These are phyloP conservation scores for Protodeltote pygarga DNA, from an alignment of 2,888 invertebrate species.

Conservation along the genomic window DNA sequence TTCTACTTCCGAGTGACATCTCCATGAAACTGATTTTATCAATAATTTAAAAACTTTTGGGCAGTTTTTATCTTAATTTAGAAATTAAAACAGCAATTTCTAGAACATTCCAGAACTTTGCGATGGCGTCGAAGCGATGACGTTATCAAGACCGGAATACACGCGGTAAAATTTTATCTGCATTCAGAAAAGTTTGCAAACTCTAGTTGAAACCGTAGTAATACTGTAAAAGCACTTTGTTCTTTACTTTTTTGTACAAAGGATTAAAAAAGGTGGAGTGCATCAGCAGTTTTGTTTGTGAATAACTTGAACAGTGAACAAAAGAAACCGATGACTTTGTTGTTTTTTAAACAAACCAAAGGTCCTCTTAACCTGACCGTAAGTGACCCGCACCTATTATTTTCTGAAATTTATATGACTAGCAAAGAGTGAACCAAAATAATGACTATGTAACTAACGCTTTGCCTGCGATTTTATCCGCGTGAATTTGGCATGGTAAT, in stretches of 20 bases:
- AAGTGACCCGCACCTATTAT: too few relatives aligned
- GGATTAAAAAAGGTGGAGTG: neutral
- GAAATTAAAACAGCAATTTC: slow-evolving; percentile 26
- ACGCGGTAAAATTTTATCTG: slow-evolving; percentile 14
- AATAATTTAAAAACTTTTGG: slow-evolving; percentile 28
- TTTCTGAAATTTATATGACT: too few relatives aligned
- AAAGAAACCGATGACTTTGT: too few relatives aligned
- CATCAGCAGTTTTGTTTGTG: neutral
- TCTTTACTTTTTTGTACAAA: slow-evolving; percentile 5
- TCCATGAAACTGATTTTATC: slow-evolving; percentile 34
- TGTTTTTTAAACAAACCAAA: too few relatives aligned
- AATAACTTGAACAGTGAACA: too few relatives aligned
- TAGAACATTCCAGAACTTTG: slow-evolving; percentile 21
- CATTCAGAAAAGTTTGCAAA: slow-evolving; percentile 11
- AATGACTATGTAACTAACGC: too few relatives aligned
- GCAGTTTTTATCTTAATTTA: slow-evolving; percentile 2
- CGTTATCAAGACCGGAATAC: slow-evolving; percentile 7
- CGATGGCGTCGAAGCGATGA: slow-evolving; percentile 5
- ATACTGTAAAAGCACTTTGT: neutral
- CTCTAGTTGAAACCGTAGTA: neutral
- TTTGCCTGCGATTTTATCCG: too few relatives aligned
- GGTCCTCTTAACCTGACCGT: too few relatives aligned
- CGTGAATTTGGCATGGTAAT: too few relatives aligned
- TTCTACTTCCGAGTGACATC: neutral
- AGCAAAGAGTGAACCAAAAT: too few relatives aligned